Percentiles rank a stretch among this genome's conserved stretches.
phyloP scores from a whole-genome alignment of 2,113 vertebrate species.

The Oceanodroma tethys region DNA sequence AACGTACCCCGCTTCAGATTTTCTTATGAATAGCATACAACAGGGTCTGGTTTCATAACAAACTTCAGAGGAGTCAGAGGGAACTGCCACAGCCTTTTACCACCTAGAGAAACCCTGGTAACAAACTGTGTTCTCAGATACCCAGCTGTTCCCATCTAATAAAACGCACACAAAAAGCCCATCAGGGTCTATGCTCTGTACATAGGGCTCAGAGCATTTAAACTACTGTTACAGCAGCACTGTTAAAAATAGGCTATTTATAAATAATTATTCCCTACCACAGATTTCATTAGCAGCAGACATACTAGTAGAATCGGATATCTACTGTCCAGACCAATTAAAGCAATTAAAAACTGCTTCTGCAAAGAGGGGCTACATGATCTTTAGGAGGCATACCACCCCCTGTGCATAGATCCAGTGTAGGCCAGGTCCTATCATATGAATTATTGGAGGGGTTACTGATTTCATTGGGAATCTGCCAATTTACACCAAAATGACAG shows the following conservation, averaged over 20 bases:
- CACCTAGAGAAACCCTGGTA: background rate
- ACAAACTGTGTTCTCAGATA: background rate
- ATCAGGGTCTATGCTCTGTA: background rate
- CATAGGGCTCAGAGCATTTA: background rate
- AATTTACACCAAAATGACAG: background rate
- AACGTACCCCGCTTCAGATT: background rate
- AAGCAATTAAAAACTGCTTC: background rate
- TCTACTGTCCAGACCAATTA: background rate
- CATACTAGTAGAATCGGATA: background rate
- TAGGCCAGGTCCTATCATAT: background rate
- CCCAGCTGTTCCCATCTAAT: background rate
- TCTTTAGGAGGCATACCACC: background rate
- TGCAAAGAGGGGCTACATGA: background rate
- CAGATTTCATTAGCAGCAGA: background rate
- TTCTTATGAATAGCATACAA: background rate
- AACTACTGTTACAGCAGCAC: background rate
- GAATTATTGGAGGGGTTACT: background rate
- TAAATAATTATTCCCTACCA: background rate
- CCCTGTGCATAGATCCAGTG: background rate
- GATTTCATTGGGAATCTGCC: background rate
- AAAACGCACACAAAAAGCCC: background rate
- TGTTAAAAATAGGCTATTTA: slow-evolving; percentile 17
- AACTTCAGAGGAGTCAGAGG: background rate
- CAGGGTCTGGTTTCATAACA: background rate
- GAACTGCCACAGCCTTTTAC: background rate